Percentiles rank a stretch among this genome's conserved stretches.
Evolutionary conservation across 2,797 vertebrate species (phyloP).

Genomic region (Nannoperca australis): DNA sequence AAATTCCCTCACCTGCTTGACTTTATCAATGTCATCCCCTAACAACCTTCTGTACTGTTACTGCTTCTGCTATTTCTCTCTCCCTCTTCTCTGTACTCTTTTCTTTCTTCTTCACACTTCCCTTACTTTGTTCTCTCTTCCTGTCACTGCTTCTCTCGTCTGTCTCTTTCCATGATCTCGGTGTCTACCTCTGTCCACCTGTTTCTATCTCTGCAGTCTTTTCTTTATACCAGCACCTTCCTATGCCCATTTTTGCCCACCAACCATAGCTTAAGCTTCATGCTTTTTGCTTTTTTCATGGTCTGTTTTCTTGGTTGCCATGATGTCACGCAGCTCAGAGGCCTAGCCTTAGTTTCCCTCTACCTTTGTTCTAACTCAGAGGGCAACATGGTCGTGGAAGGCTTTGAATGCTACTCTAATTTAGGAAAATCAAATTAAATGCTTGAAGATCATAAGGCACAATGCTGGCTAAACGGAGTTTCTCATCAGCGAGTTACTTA

Average conservation of each 20-base stretch:
- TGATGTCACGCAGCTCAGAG: slow-evolving; percentile 71
- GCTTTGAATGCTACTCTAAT: slow-evolving; percentile 70
- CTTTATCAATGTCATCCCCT: slow-evolving; percentile 36
- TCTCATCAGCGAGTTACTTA: slow-evolving; percentile 12
- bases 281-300: slow-evolving; percentile 79
- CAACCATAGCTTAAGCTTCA: slow-evolving; percentile 80
- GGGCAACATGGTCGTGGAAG: slow-evolving; percentile 76
- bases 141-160: slow-evolving; percentile 41
- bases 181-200: slow-evolving; percentile 39
- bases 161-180: slow-evolving; percentile 26
- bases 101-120: slow-evolving; percentile 24
- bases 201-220: slow-evolving; percentile 39
- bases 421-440: slow-evolving; percentile 56
- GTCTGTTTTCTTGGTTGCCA: slow-evolving; percentile 77
- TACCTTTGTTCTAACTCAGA: slow-evolving; percentile 53
- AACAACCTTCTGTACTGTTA: slow-evolving; percentile 29
- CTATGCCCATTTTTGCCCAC: slow-evolving; percentile 56
- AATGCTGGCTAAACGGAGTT: slow-evolving; percentile 26
- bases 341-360: slow-evolving; percentile 70
- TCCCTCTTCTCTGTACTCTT: slow-evolving; percentile 37
- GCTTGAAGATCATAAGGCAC: slow-evolving; percentile 15
- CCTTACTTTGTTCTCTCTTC: slow-evolving; percentile 30
- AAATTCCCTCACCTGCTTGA: slow-evolving; percentile 47
- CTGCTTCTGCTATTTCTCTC: slow-evolving; percentile 25
- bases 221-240: slow-evolving; percentile 31